Evolutionary conservation across 2,113 vertebrate genomes (phyloP), one percentile per base, ranked within the genome.

Genomic region (Pantherophis guttatus): DNA sequence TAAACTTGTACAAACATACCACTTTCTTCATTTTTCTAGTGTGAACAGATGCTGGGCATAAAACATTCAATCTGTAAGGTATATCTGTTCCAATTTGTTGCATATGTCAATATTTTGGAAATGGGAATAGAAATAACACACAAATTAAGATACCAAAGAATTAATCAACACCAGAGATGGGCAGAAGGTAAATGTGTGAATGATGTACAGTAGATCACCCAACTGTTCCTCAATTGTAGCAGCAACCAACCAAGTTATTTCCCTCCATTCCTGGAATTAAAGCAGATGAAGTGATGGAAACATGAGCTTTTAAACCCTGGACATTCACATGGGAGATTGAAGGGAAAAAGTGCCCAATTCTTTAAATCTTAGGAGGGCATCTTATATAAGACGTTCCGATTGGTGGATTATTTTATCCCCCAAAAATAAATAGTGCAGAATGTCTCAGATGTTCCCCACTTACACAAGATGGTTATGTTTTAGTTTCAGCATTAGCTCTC

Each of bases 401-500:
- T 44, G 55, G 55, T 44, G 15, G 12, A 55, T 88, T 44, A 21
- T 8, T 55, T 88, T 7, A 54, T 15, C 52, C 9, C 29, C 0
- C 87, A 54, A 54, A n/a, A 54, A 87, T 53, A 54, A 54, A n/a
- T n/a, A n/a, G 53, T 54, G 87, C 15, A 88, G 52, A 88, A 75
- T 59, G 15, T 75, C 13, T 58, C 54, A 62, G 55, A 9, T 70
- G 17, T 15, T 19, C n/a, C 10, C 75, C 48, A 70, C 58, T 13
- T 57, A 48, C n/a, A 48, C 29, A 26, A 91, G 24, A 24, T 26
- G 17, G 19, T 33, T 86, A 57, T 89, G 87, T 75, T 87, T 85
- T 87, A 59, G 70, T 94, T 29, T 90, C 91, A 90, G 89, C 88
- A 90, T 92, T 58, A 70, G 91, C 88, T 15, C 86, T 57, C 8